These are phyloP conservation scores for Lithosia quadra DNA, from an alignment of 2,888 invertebrate species.

Conservation along the genomic window DNA sequence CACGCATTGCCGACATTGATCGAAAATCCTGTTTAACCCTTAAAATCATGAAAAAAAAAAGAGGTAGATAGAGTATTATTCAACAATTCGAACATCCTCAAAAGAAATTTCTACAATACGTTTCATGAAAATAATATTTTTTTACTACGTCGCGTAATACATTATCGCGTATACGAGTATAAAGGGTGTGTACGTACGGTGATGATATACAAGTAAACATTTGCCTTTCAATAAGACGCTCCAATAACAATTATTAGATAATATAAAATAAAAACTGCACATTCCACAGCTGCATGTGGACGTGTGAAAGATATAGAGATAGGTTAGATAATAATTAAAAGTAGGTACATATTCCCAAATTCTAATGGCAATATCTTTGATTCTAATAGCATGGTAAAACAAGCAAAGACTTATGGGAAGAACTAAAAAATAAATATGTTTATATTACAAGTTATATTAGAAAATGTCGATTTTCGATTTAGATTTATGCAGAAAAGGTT, in stretches of 20 bases:
- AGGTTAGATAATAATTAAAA: too few species aligned
- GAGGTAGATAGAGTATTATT: not conserved
- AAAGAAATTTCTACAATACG: not conserved
- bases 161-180: not conserved
- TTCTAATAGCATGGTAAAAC: too few species aligned
- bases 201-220: conserved; percentile 26
- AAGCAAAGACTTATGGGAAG: too few species aligned
- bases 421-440: too few species aligned
- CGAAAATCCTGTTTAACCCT: not conserved
- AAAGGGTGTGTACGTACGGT: not conserved
- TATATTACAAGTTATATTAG: too few species aligned
- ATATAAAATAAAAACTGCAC: conserved; percentile 27
- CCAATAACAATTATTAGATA: conserved; percentile 28
- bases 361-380: too few species aligned
- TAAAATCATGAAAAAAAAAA: too few species aligned
- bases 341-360: too few species aligned
- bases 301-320: not conserved
- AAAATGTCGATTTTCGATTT: too few species aligned
- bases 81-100: not conserved
- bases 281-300: conserved; percentile 35
- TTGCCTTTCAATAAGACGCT: conserved; percentile 27
- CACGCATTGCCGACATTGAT: not conserved
- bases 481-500: too few species aligned
- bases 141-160: not conserved
- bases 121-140: not conserved